Base-by-base conservation (phyloP, 2,888 invertebrate species). In the Sinhomidia bicolor region DNA sequence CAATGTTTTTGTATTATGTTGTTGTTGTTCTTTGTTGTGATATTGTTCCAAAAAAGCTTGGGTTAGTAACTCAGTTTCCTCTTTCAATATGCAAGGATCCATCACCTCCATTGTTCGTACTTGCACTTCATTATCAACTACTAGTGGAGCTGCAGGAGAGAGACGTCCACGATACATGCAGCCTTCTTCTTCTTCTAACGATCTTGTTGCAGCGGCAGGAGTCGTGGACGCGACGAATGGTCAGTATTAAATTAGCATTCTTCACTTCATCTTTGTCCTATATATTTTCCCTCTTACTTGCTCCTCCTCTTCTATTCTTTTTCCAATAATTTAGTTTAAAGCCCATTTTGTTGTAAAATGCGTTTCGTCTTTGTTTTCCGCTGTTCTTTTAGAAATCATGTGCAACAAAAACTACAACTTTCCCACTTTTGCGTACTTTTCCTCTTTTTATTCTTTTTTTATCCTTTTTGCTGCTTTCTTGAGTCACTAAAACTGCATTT, bases 221-320 rank as follows among this genome's bases (percentile, higher is more conserved):
- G 79, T 83, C 41, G 88, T 88, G 88, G 88, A 88, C 88, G 83
- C 88, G 83, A 88, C 88, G 71, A 88, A 88, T 88, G 88, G 88
- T 88, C 88, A 88, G 88, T 88, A 88, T 83, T 54, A 76, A 83
- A 62, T 62, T 62, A 62, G 60, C 80, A 80, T 80, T 62, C 79
- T 79, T 82, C 83, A 78, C 60, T 83, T 88, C 88, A 83, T 88
- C 83, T 88, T 60, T 88, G 20, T 71, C 71, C 71, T 83, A 62
- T 57, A 65, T 62, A 36, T 76, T 82, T 71, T 68, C 44, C 47
- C 44, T 44, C 54, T 57, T 23, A 36, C 23, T 57, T 71, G 51
- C 23, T 23, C 80, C 3, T 80, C 20, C 57, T 62, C 47, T n/a
- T 80, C 12, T 26, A 29, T 54, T 85, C 78, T 51, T 80, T 41